Percentiles rank a stretch among this genome's conserved stretches.
phyloP scores from a whole-genome alignment of 1,140 invertebrate genomes.

The Drosophila suzukii region DNA sequence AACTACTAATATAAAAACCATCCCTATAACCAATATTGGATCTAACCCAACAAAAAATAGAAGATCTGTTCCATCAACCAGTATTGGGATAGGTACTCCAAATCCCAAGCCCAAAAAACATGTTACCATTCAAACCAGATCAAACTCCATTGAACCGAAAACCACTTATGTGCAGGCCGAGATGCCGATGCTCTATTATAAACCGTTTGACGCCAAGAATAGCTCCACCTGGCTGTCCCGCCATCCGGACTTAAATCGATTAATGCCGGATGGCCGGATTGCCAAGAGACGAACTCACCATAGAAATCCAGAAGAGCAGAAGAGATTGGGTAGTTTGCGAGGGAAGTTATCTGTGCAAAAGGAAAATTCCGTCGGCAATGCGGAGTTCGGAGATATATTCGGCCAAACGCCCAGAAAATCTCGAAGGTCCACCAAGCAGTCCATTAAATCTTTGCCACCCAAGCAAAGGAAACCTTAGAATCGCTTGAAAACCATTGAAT shows the following conservation, averaged over 20 bases:
- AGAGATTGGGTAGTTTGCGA: neutral
- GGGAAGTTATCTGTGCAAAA: neutral
- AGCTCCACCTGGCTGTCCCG: constrained; percentile 10
- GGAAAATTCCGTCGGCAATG: neutral
- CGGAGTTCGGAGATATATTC: constrained; percentile 4
- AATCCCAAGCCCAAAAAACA: neutral
- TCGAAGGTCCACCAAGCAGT: neutral
- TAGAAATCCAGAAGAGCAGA: neutral
- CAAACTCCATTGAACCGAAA: neutral
- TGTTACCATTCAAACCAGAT: neutral
- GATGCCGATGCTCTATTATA: neutral
- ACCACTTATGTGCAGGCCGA: neutral
- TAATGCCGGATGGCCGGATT: neutral
- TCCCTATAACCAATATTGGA: neutral
- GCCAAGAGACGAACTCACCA: neutral
- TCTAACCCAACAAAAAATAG: neutral
- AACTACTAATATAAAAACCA: neutral
- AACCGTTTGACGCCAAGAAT: neutral
- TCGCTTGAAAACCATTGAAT: neutral
- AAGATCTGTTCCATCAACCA: neutral
- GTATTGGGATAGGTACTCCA: too few relatives aligned
- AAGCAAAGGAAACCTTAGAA: neutral
- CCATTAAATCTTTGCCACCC: neutral
- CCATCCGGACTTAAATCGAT: neutral
- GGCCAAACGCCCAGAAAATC: neutral